Evolutionary conservation across 2,888 invertebrate genomes (phyloP), one percentile per base, ranked within the genome.

Genomic region (Xanthia togata): DNA sequence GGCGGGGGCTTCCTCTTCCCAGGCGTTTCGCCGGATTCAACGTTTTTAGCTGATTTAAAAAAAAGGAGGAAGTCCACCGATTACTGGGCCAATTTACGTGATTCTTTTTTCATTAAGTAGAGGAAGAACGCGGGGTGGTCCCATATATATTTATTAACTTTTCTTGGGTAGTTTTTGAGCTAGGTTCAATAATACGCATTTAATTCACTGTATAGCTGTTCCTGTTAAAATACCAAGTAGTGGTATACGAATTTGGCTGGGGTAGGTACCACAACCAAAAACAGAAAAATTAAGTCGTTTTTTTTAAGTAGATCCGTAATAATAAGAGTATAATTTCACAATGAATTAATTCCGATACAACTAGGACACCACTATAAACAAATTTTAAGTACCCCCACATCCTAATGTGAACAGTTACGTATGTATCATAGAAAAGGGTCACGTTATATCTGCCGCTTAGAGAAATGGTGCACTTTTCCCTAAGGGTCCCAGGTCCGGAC

Each of bases 381-480:
- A 31, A 26, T n/a, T 44, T 35, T 60, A 26, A n/a, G 26, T 41
- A 5, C 8, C 12, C 9, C 6, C 2, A 63, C 8, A 41, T 57
- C 50, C n/a, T 20, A 44, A 68, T 14, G 3, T 81, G 41, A 63
- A 68, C 38, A 69, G 57, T 47, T 64, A 74, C 44, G 44, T 44
- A 74, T 53, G 44, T 44, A 44, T 44, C n/a, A 2, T 9, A 23
- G 59, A 73, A 47, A 65, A 67, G 44, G 81, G 76, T 76, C 26
- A 23, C 8, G 20, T 62, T 50, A 77, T 41, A 76, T 50, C 44
- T 50, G 59, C 31, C 57, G 57, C 31, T 74, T 60, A 55, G n/a
- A 44, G 63, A 57, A 71, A 75, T 57, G 23, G 35, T 69, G 47
- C 68, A 57, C 47, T 80, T 55, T 47, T 71, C 84, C 80, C 84